Conservation (phyloP, 2,888 invertebrate genomes). For the Carcina quercana region DNA sequence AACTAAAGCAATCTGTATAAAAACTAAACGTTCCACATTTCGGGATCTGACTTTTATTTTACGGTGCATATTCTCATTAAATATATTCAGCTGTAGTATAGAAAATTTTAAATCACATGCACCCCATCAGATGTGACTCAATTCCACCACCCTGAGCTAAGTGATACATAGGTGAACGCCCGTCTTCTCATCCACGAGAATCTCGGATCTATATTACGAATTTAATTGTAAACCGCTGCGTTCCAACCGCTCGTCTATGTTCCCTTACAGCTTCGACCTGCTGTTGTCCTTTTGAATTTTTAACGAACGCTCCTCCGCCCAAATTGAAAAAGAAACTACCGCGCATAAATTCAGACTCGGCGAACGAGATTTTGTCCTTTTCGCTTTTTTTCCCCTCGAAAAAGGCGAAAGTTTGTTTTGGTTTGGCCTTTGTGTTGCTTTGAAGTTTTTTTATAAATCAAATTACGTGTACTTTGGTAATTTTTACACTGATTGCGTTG, state of each 20-base stretch:
- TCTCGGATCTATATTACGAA: too few relatives aligned
- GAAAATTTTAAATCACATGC: too few relatives aligned
- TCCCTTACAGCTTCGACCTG: slow-evolving; percentile 5
- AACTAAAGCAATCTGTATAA: too few relatives aligned
- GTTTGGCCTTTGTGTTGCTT: slow-evolving; percentile 4
- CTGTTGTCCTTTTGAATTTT: slow-evolving; percentile 17
- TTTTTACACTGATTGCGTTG: slow-evolving; percentile 7
- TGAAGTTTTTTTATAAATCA: slow-evolving; percentile 7
- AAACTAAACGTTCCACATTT: too few relatives aligned
- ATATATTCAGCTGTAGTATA: too few relatives aligned
- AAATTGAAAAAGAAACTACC: slow-evolving; percentile 20
- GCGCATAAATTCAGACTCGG: slow-evolving; percentile 15
- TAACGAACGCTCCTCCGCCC: slow-evolving; percentile 16
- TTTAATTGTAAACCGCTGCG: slow-evolving; percentile 5
- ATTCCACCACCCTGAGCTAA: background rate
- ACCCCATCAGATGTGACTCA: too few relatives aligned
- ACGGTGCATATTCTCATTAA: too few relatives aligned
- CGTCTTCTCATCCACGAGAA: too few relatives aligned
- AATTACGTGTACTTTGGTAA: slow-evolving; percentile 7
- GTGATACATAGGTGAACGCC: too few relatives aligned
- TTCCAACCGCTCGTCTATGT: slow-evolving; percentile 7
- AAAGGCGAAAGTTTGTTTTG: slow-evolving; percentile 11
- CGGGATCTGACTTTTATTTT: too few relatives aligned
- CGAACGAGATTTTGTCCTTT: slow-evolving; percentile 15
- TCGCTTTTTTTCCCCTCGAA: slow-evolving; percentile 6